Evolutionary conservation across 2,113 vertebrate species (phyloP).

Genomic region (Setophaga petechia): DNA sequence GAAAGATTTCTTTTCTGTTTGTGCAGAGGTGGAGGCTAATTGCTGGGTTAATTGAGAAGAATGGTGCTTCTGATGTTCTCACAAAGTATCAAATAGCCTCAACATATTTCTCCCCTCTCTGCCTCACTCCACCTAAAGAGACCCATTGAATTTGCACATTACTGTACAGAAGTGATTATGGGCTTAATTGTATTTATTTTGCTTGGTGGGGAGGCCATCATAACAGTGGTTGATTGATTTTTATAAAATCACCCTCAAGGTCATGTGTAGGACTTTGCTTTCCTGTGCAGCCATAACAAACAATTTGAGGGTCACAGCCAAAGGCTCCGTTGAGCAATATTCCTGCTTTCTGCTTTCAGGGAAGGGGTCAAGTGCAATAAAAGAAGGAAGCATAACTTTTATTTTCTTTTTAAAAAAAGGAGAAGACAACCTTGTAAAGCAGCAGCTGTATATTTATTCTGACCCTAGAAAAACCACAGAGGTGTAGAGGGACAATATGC

Average conservation of each 20-base stretch:
- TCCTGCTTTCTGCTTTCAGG: constrained; percentile 66
- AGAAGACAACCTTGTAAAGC: constrained; percentile 43
- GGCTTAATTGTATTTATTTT: constrained; percentile 75
- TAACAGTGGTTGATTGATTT: constrained; percentile 79
- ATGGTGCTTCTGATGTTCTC: constrained; percentile 71
- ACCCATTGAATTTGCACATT: constrained; percentile 49
- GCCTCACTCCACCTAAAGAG: constrained; percentile 53
- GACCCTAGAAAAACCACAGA: constrained; percentile 8
- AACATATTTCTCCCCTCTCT: constrained; percentile 62
- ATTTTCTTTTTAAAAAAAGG: constrained; percentile 1
- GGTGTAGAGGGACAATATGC: not conserved
- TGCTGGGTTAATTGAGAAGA: constrained; percentile 73
- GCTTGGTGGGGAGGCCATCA: constrained; percentile 71
- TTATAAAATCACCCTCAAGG: constrained; percentile 75
- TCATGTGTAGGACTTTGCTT: constrained; percentile 72
- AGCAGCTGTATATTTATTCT: constrained; percentile 66
- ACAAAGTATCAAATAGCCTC: constrained; percentile 68
- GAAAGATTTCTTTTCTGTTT: constrained; percentile 35
- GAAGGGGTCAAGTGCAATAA: constrained; percentile 63
- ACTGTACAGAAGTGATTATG: constrained; percentile 70
- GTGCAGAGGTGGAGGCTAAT: constrained; percentile 63
- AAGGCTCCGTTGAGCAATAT: constrained; percentile 49
- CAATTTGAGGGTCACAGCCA: constrained; percentile 71
- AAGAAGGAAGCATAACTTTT: constrained; percentile 58
- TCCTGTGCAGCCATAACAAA: constrained; percentile 75